phyloP scores from a whole-genome alignment of 2,113 vertebrate genomes.

The Leptosomus discolor region DNA sequence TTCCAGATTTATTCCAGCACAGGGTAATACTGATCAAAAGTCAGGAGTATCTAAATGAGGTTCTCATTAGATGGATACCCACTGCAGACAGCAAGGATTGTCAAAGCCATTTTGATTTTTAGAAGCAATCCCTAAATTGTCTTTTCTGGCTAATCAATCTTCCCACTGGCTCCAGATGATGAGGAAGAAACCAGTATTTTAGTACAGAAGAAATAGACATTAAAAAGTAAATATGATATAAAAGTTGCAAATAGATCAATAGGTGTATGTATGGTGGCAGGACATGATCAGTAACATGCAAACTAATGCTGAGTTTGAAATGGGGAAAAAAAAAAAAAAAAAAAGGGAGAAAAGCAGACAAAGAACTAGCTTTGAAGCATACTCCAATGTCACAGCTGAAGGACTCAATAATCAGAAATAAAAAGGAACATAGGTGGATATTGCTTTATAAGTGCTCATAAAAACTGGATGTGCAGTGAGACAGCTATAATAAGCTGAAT shows the following conservation, averaged over 20 bases:
- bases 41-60: not conserved
- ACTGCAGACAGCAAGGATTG: not conserved
- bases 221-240: not conserved
- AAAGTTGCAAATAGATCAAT: not conserved
- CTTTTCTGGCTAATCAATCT: not conserved
- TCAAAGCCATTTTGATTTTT: not conserved
- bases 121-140: not conserved
- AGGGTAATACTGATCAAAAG: not conserved
- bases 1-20: not conserved
- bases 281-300: not conserved
- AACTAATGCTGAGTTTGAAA: not conserved
- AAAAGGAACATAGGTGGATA: not conserved
- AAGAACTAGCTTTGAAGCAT: not conserved
- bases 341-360: not conserved
- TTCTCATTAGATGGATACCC: not conserved
- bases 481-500: conserved; percentile 10
- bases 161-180: not conserved
- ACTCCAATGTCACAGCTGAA: conserved; percentile 3
- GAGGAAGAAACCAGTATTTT: not conserved
- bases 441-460: conserved; percentile 14
- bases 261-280: not conserved
- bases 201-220: no score
- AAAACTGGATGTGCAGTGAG: conserved; percentile 5
- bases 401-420: not conserved
- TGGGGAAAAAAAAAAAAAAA: not conserved